These are phyloP conservation scores for Channa maculata DNA, from an alignment of 2,113 vertebrate genomes.

Conservation along the genomic window DNA sequence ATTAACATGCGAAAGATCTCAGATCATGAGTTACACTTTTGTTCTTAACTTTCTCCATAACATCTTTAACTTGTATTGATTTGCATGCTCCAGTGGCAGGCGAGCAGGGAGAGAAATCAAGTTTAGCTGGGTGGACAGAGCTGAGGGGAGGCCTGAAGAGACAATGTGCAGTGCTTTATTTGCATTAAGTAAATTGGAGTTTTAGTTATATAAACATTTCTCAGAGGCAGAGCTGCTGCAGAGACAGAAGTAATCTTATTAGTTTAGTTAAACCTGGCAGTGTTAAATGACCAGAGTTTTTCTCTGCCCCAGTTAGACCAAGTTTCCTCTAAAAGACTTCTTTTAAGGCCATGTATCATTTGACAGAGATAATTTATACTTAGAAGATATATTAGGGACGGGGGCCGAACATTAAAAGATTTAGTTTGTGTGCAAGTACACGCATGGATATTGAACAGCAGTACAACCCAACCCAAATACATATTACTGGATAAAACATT, in stretches of 20 bases:
- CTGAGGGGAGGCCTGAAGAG: conserved; percentile 45
- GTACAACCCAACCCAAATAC: neutral
- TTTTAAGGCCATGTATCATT: conserved; percentile 11
- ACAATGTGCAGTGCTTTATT: conserved; percentile 57
- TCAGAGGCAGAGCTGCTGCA: conserved; percentile 45
- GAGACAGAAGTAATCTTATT: conserved; percentile 59
- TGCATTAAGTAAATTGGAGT: conserved; percentile 68
- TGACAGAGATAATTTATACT: conserved; percentile 14
- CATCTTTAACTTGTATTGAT: conserved; percentile 33
- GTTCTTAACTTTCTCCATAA: conserved; percentile 8
- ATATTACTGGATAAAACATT: neutral
- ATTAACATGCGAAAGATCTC: neutral
- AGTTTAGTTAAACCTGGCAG: conserved; percentile 64
- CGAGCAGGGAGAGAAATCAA: conserved; percentile 28
- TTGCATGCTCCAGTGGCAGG: conserved; percentile 19
- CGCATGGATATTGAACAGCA: neutral
- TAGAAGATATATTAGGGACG: neutral
- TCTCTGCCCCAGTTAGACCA: conserved; percentile 31
- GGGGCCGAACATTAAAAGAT: neutral
- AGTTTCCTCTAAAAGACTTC: neutral
- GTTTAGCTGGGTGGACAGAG: conserved; percentile 37
- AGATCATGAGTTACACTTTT: neutral
- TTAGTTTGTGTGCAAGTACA: no score
- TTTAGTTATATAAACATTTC: conserved; percentile 62
- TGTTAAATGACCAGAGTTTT: conserved; percentile 65